phyloP scores from a whole-genome alignment of 1,140 invertebrate species.

The Tachypleus tridentatus region DNA sequence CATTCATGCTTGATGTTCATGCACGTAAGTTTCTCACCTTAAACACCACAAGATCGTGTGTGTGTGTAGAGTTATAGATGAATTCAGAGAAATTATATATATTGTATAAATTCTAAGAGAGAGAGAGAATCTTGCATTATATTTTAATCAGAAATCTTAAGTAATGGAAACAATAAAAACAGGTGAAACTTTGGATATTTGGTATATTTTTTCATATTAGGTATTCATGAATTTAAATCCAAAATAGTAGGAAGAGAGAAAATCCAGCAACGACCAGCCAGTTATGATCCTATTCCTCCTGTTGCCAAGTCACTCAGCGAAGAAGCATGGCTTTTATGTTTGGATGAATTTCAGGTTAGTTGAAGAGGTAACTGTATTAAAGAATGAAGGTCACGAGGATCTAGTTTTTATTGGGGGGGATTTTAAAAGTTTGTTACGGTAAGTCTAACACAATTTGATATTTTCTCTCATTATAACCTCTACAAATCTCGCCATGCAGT shows the following conservation, averaged over 20 bases:
- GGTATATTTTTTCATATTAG: slow-evolving; percentile 26
- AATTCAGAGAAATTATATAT: slow-evolving; percentile 25
- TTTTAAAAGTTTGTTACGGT: too few relatives aligned
- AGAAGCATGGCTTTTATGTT: slow-evolving; percentile 86
- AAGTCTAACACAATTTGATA: too few relatives aligned
- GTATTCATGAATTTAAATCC: slow-evolving; percentile 35
- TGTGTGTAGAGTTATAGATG: slow-evolving; percentile 39
- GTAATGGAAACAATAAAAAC: slow-evolving; percentile 4
- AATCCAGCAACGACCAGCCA: slow-evolving; percentile 46
- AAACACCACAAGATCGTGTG: slow-evolving; percentile 7
- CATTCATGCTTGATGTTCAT: slow-evolving; percentile 96
- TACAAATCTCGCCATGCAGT: too few relatives aligned
- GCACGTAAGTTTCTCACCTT: slow-evolving; percentile 31
- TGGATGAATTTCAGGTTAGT: slow-evolving; percentile 96
- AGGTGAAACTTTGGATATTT: slow-evolving; percentile 2
- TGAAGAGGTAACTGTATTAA: neutral
- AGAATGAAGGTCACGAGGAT: too few relatives aligned
- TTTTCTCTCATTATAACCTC: too few relatives aligned
- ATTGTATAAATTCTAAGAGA: slow-evolving; percentile 3
- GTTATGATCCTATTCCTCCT: slow-evolving; percentile 87
- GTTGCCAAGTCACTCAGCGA: slow-evolving; percentile 77
- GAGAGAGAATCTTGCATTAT: neutral
- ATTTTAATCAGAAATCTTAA: slow-evolving; percentile 8
- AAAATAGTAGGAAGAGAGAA: slow-evolving; percentile 10
- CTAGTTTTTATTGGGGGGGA: too few relatives aligned